Percentiles rank a stretch among this genome's conserved stretches.
Evolutionary conservation across 2,797 vertebrate genomes (phyloP).

Genomic region (Epinephelus malabaricus): DNA sequence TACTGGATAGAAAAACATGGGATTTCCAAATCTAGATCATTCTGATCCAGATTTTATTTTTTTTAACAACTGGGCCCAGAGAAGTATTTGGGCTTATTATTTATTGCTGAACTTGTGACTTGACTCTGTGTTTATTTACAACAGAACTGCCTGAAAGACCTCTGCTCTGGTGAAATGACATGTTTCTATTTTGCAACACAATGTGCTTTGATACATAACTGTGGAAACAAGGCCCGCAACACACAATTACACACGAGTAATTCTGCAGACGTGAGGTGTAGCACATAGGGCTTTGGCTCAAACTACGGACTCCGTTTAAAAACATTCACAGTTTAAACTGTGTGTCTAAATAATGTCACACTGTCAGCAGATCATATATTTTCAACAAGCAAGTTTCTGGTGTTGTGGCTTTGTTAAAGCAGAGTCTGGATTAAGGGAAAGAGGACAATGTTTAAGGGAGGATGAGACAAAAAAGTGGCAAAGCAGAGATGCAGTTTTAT

Average conservation of each 20-base stretch:
- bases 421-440: constrained; percentile 7
- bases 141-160: constrained; percentile 1
- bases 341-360: constrained; percentile 12
- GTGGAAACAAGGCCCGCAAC: constrained; percentile 1
- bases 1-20: no score
- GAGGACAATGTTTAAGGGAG: background rate
- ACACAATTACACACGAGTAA: background rate
- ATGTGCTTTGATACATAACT: constrained; percentile 21
- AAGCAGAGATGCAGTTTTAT: constrained; percentile 11
- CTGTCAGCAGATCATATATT: background rate
- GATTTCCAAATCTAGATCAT: no score
- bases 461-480: background rate
- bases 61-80: background rate
- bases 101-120: constrained; percentile 14
- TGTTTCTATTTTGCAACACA: constrained; percentile 17
- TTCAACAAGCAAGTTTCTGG: background rate
- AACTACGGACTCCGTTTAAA: background rate
- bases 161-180: constrained; percentile 19
- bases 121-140: constrained; percentile 28
- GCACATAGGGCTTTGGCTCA: background rate
- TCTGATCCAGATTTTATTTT: no score
- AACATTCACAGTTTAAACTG: background rate
- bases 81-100: constrained; percentile 3
- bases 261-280: constrained; percentile 13
- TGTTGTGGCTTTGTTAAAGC: constrained; percentile 2